Conservation (phyloP, 2,797 vertebrate genomes). For the Natrix natrix region DNA sequence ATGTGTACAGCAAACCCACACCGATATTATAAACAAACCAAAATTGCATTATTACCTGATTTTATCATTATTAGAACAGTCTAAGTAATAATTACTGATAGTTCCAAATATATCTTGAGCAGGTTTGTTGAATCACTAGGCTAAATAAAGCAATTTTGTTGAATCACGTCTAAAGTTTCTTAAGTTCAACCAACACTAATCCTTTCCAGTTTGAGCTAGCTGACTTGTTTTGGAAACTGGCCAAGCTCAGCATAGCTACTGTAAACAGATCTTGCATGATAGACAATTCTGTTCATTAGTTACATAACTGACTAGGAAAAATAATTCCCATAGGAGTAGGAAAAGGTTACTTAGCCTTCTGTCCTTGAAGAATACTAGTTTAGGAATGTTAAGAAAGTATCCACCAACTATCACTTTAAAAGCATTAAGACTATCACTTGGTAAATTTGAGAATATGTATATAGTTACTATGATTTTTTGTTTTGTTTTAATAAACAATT, state of each 20-base stretch:
- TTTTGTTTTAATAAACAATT: background rate
- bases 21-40: background rate
- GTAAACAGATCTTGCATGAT: background rate
- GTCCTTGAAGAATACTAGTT: background rate
- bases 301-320: background rate
- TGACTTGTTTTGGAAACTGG: background rate
- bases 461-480: background rate
- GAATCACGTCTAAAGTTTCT: background rate
- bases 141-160: background rate
- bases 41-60: background rate
- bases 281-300: background rate
- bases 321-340: background rate
- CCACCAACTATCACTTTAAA: background rate
- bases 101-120: background rate
- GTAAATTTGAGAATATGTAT: background rate
- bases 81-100: background rate
- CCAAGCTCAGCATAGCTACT: background rate
- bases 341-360: background rate
- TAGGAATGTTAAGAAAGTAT: background rate
- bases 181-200: background rate
- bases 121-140: background rate
- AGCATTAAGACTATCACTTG: background rate
- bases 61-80: background rate
- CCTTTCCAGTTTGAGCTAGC: slow-evolving; percentile 8
- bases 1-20: background rate